A percentile compares a stretch with the other conserved stretches of the same genome.
These are phyloP conservation scores for Clunio marinus DNA, from an alignment of 2,888 invertebrate species.

Conservation along the genomic window DNA sequence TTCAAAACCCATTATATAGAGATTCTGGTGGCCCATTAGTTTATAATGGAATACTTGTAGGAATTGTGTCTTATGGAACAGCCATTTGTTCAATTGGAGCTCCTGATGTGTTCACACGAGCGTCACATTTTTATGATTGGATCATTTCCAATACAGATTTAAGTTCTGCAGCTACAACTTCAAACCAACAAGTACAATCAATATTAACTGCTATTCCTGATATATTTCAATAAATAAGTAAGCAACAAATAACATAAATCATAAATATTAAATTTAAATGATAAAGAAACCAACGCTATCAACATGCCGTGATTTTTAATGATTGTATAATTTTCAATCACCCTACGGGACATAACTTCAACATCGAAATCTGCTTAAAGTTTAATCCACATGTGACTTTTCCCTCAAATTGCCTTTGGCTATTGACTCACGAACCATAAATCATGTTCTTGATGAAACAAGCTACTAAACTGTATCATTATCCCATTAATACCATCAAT, in stretches of 20 bases:
- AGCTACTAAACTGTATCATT: conserved; percentile 31
- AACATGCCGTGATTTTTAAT: background rate
- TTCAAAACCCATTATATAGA: conserved; percentile 40
- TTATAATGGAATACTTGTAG: conserved; percentile 43
- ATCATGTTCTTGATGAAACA: conserved; percentile 13
- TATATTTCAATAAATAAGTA: too few species aligned
- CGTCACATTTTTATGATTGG: background rate
- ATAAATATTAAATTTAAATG: background rate
- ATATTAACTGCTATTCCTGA: too few species aligned
- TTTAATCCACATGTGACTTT: conserved; percentile 15
- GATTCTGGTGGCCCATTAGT: conserved; percentile 51
- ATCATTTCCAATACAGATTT: background rate
- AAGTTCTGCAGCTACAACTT: too few species aligned
- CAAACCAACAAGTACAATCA: too few species aligned
- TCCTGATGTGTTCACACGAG: conserved; percentile 48
- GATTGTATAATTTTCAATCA: conserved; percentile 23
- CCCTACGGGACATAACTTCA: conserved; percentile 3
- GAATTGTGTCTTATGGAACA: conserved; percentile 48
- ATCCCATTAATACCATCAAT: conserved; percentile 33
- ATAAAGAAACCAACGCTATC: background rate
- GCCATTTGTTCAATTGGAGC: conserved; percentile 42
- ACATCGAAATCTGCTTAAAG: conserved; percentile 17
- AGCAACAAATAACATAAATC: background rate
- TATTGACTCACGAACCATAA: too few species aligned
- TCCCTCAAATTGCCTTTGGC: conserved; percentile 1